Evolutionary conservation across 2,113 vertebrate species (phyloP).

Genomic region (Calidris pygmaea): DNA sequence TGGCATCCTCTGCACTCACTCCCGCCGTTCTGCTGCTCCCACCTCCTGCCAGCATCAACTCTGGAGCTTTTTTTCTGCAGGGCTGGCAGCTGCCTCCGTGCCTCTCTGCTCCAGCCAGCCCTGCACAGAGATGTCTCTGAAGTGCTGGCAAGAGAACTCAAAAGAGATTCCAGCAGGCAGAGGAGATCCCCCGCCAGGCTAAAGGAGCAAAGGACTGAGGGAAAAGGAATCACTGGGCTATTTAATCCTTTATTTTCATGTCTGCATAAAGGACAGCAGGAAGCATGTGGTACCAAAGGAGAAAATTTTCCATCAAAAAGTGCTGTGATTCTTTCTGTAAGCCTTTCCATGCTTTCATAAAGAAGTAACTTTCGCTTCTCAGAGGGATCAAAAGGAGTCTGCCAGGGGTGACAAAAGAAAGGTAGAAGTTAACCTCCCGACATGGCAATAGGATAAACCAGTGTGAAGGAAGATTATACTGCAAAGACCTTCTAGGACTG

Average conservation of each 20-base stretch:
- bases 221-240: conserved; percentile 24
- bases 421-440: conserved; percentile 52
- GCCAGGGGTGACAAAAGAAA: conserved; percentile 26
- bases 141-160: conserved; percentile 40
- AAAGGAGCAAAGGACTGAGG: conserved; percentile 25
- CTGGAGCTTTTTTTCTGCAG: conserved; percentile 39
- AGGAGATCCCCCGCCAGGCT: conserved; percentile 33
- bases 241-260: conserved; percentile 47
- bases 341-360: not conserved
- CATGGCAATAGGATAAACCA: conserved; percentile 17
- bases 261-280: conserved; percentile 44
- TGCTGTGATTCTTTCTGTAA: not conserved
- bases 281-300: conserved; percentile 21
- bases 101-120: not conserved
- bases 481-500: not conserved
- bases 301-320: conserved; percentile 39
- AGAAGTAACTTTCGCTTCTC: conserved; percentile 32
- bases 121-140: conserved; percentile 25
- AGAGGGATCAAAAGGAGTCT: conserved; percentile 34
- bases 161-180: conserved; percentile 30
- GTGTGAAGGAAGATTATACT: conserved; percentile 5
- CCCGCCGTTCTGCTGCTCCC: not conserved
- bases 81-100: conserved; percentile 43
- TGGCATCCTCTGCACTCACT: conserved; percentile 31
- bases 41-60: conserved; percentile 39